Base-by-base conservation (phyloP, 2,797 vertebrate species). In the Macrochelys suwanniensis region DNA sequence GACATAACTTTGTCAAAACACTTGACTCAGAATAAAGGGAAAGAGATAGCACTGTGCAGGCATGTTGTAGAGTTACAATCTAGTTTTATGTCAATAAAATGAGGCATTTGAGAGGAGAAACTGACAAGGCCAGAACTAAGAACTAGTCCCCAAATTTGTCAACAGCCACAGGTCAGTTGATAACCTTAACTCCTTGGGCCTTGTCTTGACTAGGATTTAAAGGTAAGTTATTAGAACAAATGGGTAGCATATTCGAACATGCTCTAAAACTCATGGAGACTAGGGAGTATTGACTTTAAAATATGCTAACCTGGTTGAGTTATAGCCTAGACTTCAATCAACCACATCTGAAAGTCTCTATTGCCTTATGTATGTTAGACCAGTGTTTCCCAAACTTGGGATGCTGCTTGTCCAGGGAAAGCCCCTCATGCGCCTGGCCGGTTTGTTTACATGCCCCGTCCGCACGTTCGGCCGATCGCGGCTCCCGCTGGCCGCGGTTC, bases 121-220 rank as follows among this genome's bases (percentile, higher is more conserved):
- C 25, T 54, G 23, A n/a, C n/a, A 54, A 42, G 53, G n/a, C 8
- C 79, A 51, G 37, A 56, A 54, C n/a, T 56, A 54, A 13, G 25
- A 80, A 37, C 4, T 54, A 10, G 28, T 16, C 76, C 45, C 12
- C 79, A 80, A 56, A 80, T 51, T 42, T 56, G 51, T 9, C 57
- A 91, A 45, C 81, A 92, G 47, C 21, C 23, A 77, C 21, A 71
- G 61, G 23, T 57, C 92, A 0, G 0, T 4, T 56, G 61, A 53
- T 90, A 87, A 78, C 12, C 28, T 37, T 28, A 81, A 68, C 16
- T 59, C 82, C 47, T 84, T 17, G 49, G 53, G 15, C 33, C 1
- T 0, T 84, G 54, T 88, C 90, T 91, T 96, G 80, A 94, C 93
- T 74, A 80, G 80, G 87, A 68, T 21, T 49, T 84, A 92, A 94